Percentiles rank a stretch among this genome's conserved stretches.
These are phyloP conservation scores for Lordiphosa mommai DNA, from an alignment of 1,140 invertebrate genomes.

Conservation along the genomic window DNA sequence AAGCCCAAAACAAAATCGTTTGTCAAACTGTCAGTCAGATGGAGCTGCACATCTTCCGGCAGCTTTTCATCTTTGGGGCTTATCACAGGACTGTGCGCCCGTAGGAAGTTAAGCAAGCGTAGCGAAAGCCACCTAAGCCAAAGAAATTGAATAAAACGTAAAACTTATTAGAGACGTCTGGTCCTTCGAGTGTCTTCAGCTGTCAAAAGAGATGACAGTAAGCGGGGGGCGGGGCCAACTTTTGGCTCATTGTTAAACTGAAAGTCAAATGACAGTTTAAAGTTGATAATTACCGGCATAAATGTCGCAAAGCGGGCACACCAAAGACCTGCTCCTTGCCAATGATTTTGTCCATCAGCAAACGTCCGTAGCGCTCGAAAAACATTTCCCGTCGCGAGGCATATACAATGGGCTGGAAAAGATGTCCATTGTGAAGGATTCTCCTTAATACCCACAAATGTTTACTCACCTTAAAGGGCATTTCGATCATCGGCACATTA, in stretches of 20 bases:
- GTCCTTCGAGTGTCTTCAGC: conserved; percentile 17
- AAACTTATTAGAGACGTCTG: conserved; percentile 58
- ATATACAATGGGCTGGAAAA: conserved; percentile 63
- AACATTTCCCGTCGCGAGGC: conserved; percentile 81
- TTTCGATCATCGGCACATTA: conserved; percentile 81
- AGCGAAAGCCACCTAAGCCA: conserved; percentile 49
- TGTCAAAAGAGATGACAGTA: background rate
- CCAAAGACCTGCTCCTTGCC: conserved; percentile 73
- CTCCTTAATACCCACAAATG: background rate
- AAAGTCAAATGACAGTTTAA: conserved; percentile 21
- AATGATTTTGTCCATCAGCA: conserved; percentile 84
- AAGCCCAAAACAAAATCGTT: conserved; percentile 45
- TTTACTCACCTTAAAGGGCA: conserved; percentile 74
- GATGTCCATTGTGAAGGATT: background rate
- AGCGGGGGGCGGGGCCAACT: too few species aligned
- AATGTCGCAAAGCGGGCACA: conserved; percentile 82
- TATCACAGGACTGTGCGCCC: conserved; percentile 48
- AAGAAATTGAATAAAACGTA: conserved; percentile 72
- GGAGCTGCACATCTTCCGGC: conserved; percentile 15
- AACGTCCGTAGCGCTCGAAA: conserved; percentile 83
- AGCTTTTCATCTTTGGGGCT: conserved; percentile 57
- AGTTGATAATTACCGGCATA: conserved; percentile 80
- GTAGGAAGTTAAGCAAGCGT: conserved; percentile 57
- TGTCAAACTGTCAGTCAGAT: conserved; percentile 42
- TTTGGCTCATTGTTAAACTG: background rate